Conservation (phyloP, 2,113 vertebrate species). For the Plecturocebus donacophilus region DNA sequence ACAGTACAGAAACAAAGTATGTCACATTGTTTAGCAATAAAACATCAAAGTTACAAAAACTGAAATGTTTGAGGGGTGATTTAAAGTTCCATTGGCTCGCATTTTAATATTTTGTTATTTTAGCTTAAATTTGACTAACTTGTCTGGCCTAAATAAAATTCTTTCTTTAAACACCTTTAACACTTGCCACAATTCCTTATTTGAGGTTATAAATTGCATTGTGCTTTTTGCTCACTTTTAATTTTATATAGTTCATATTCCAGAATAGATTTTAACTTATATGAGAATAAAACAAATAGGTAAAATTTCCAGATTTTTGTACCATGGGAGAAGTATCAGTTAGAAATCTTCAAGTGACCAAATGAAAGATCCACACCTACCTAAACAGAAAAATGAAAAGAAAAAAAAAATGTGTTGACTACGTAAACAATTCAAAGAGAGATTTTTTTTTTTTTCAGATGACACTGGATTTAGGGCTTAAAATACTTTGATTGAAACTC, state of each 20-base stretch:
- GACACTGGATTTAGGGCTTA: neutral
- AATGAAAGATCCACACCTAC: neutral
- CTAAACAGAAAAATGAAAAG: neutral
- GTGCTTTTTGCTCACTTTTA: neutral
- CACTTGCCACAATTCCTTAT: neutral
- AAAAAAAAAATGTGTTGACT: neutral
- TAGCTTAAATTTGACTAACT: neutral
- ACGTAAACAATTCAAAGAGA: neutral
- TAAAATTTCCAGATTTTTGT: neutral
- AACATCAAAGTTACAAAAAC: neutral
- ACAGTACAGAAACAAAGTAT: neutral
- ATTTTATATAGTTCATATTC: neutral
- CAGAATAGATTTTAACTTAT: neutral
- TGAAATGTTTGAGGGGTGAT: neutral
- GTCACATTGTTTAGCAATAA: neutral
- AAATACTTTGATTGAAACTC: neutral
- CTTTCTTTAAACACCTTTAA: neutral
- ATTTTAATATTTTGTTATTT: slow-evolving; percentile 13
- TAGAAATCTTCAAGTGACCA: neutral
- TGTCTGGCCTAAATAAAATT: neutral
- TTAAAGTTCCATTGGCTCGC: neutral
- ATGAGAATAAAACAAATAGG: neutral
- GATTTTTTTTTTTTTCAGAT: neutral
- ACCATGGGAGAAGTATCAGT: neutral
- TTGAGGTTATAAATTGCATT: neutral